Evolutionary conservation across 2,888 invertebrate genomes (phyloP), one percentile per base, ranked within the genome.

Genomic region (Caenorhabditis wallacei): DNA sequence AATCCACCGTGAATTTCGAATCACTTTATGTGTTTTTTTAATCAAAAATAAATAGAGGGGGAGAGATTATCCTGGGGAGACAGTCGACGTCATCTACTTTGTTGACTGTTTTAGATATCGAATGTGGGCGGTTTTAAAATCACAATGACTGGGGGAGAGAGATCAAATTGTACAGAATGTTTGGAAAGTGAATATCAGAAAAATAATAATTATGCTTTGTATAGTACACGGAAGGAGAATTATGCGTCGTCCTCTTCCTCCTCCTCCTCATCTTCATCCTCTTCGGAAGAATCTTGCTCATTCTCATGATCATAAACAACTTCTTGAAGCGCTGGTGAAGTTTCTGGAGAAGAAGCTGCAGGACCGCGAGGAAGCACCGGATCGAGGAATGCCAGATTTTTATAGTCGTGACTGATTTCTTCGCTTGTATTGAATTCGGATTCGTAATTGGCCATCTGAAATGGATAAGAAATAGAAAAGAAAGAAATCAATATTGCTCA

Each of bases 301-400:
- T 75, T 75, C 30, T 75, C 74, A 56, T 74, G 66, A 51, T 57
- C 75, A 13, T 75, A 56, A 24, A 66, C 59, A 13, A 75, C 66
- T 57, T 66, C 75, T 59, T 75, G 75, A 8, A 75, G 75, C 0
- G 75, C 66, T 37, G 75, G 66, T 11, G 75, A 59, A 8, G 46
- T 37, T 11, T 4, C 26, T 7, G 16, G 22, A 13, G 37, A 24
- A 2, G 64, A 24, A n/a, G 37, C 30, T 0, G 22, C 16, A 10
- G 64, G 64, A 1, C 57, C 57, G 22, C 56, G 57, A 11, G 70
- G 70, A 1, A 70, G 18, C 59, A 69, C 20, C 1, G 68, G 40
- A 43, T 76, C 76, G 7, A 68, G 20, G 37, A 76, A 76, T 0
- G 68, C 76, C 4, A 76, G 76, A 35, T 76, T 68, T 3, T 24